Evolutionary conservation across 2,113 vertebrate species (phyloP).

Genomic region (Myrmecobius fasciatus): DNA sequence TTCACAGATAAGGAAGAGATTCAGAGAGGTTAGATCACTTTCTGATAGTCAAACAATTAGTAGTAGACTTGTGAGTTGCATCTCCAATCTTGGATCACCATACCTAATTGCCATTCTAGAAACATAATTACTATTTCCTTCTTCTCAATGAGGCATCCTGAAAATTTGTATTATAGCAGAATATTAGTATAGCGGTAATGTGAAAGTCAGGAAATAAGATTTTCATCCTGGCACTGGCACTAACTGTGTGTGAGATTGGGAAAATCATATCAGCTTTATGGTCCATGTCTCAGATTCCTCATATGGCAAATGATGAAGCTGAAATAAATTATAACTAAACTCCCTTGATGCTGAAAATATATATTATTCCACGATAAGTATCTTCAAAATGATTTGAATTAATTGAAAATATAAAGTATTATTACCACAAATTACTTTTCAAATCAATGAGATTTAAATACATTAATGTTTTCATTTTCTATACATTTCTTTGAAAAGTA

Average conservation of each 20-base stretch:
- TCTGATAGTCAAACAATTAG: neutral
- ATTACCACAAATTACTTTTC: slow-evolving; percentile 21
- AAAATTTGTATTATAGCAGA: slow-evolving; percentile 15
- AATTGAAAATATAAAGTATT: slow-evolving; percentile 18
- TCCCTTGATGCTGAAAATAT: neutral
- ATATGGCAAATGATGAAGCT: neutral
- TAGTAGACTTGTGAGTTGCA: neutral
- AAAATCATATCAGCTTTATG: neutral
- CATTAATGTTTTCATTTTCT: slow-evolving; percentile 19
- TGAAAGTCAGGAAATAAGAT: neutral
- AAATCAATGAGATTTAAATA: slow-evolving; percentile 37
- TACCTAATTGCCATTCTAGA: neutral
- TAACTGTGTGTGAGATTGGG: neutral
- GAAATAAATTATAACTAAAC: neutral
- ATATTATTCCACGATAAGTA: neutral
- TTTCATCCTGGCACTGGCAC: neutral
- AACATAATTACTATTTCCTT: neutral
- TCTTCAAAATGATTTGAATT: slow-evolving; percentile 40
- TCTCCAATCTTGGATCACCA: neutral
- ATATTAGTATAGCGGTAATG: neutral
- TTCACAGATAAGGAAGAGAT: neutral
- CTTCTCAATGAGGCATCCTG: neutral
- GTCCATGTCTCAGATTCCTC: neutral
- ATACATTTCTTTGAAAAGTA: neutral
- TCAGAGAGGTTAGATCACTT: neutral